Conservation (phyloP, 53 echinoderm and acorn worm species). For the Echinometra lucunter region DNA sequence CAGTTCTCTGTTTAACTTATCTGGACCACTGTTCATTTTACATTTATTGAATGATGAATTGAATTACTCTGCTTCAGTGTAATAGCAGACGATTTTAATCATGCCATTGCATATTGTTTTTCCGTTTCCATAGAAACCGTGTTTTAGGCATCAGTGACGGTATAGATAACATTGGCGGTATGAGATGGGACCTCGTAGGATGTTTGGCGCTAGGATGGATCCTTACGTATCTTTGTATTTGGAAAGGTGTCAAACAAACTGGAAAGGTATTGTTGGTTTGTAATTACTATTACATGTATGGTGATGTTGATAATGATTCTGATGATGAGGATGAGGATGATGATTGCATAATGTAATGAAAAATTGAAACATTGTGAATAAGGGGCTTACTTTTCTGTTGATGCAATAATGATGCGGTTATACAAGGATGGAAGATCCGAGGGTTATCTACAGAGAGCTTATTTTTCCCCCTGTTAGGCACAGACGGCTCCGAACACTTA, state of each 20-base stretch:
- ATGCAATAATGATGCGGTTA: no score
- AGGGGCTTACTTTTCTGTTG: no score
- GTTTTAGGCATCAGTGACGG: conserved; percentile 82
- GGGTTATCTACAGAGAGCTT: no score
- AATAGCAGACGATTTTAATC: conserved; percentile 42
- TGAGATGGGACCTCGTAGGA: conserved; percentile 91
- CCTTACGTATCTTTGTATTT: conserved; percentile 92
- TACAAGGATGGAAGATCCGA: no score
- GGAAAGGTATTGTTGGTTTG: conserved; percentile 82
- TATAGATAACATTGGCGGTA: conserved; percentile 76
- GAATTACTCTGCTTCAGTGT: not conserved
- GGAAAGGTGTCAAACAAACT: conserved; percentile 95
- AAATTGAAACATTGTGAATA: no score
- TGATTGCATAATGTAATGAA: no score
- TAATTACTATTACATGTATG: not conserved
- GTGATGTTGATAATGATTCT: no score
- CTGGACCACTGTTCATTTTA: not conserved
- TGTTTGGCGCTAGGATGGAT: conserved; percentile 89
- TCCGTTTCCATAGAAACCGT: conserved; percentile 75
- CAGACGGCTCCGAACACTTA: no score
- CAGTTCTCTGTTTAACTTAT: not conserved
- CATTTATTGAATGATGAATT: not conserved
- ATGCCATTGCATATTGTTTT: conserved; percentile 40
- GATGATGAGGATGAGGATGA: no score
- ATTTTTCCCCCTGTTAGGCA: no score